These are phyloP conservation scores for Nemoura dubitans DNA, from an alignment of 2,888 invertebrate genomes.

Conservation along the genomic window DNA sequence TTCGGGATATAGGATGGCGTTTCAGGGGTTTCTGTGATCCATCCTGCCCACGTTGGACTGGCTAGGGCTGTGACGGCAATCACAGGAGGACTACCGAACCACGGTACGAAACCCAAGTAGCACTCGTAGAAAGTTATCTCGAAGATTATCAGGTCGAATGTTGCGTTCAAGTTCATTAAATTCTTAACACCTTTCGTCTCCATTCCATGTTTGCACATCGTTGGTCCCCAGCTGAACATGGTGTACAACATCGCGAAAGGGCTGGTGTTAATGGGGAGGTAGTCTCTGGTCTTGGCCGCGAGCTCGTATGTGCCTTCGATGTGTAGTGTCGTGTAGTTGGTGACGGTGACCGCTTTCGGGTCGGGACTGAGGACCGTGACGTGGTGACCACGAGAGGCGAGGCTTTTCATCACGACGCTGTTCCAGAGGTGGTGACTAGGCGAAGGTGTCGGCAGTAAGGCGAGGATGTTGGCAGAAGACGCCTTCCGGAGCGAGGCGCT, in stretches of 20 bases:
- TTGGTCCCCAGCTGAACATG: slow-evolving; percentile 18
- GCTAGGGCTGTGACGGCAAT: slow-evolving; percentile 48
- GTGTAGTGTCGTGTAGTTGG: slow-evolving; percentile 45
- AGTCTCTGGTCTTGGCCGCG: background rate
- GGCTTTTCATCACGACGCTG: slow-evolving; percentile 41
- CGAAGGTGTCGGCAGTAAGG: slow-evolving; percentile 45
- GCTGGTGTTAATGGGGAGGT: background rate
- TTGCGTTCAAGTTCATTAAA: slow-evolving; percentile 37
- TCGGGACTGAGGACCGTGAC: slow-evolving; percentile 49
- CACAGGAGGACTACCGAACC: slow-evolving; percentile 46
- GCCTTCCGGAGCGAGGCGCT: too few species aligned
- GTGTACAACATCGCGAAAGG: background rate
- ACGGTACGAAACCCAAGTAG: slow-evolving; percentile 43
- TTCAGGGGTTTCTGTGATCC: slow-evolving; percentile 45
- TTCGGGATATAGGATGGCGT: slow-evolving; percentile 45
- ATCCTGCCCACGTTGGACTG: slow-evolving; percentile 41
- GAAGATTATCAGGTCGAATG: slow-evolving; percentile 47
- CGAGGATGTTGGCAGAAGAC: slow-evolving; percentile 43
- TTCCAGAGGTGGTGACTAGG: slow-evolving; percentile 49
- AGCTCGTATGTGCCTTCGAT: slow-evolving; percentile 46
- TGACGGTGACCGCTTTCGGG: slow-evolving; percentile 42
- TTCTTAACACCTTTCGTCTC: slow-evolving; percentile 26
- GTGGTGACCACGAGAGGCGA: slow-evolving; percentile 46
- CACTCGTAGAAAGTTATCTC: slow-evolving; percentile 46
- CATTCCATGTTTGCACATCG: slow-evolving; percentile 38